Percentiles rank a stretch among this genome's conserved stretches.
phyloP scores from a whole-genome alignment of 2,888 invertebrate genomes.

The Patella caerulea region DNA sequence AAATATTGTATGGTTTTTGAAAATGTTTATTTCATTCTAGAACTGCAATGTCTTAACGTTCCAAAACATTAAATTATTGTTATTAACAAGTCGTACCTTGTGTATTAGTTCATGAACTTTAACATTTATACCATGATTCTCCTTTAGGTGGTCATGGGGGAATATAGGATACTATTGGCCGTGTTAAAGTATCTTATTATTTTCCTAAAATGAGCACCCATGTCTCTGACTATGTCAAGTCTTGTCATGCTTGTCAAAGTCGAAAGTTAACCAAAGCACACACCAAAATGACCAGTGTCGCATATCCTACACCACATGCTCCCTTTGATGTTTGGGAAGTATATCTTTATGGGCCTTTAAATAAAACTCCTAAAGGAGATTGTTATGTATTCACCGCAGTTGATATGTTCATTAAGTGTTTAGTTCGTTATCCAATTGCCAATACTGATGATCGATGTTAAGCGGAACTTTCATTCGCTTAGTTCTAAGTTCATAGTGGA shows the following conservation, averaged over 20 bases:
- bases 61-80: slow-evolving; percentile 11
- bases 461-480: too few relatives aligned
- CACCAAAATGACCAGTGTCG: slow-evolving; percentile 12
- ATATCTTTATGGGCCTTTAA: slow-evolving; percentile 26
- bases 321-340: slow-evolving; percentile 28
- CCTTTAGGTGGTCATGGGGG: slow-evolving; percentile 26
- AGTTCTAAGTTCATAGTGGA: too few relatives aligned
- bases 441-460: slow-evolving; percentile 13
- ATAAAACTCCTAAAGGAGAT: slow-evolving; percentile 19
- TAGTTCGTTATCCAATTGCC: slow-evolving; percentile 13
- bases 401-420: slow-evolving; percentile 17
- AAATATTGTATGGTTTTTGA: slow-evolving; percentile 29
- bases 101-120: slow-evolving; percentile 20
- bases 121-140: slow-evolving; percentile 28
- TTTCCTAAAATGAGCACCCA: slow-evolving; percentile 19
- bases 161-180: slow-evolving; percentile 29
- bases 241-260: slow-evolving; percentile 26
- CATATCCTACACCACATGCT: slow-evolving; percentile 20
- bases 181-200: slow-evolving; percentile 23
- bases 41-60: slow-evolving; percentile 24
- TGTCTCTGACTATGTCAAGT: slow-evolving; percentile 21
- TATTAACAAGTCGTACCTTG: slow-evolving; percentile 30
- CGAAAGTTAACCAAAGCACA: slow-evolving; percentile 22
- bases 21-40: slow-evolving; percentile 24
- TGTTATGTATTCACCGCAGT: slow-evolving; percentile 22